Conservation (phyloP, 1,140 invertebrate genomes). For the Battus philenor region DNA sequence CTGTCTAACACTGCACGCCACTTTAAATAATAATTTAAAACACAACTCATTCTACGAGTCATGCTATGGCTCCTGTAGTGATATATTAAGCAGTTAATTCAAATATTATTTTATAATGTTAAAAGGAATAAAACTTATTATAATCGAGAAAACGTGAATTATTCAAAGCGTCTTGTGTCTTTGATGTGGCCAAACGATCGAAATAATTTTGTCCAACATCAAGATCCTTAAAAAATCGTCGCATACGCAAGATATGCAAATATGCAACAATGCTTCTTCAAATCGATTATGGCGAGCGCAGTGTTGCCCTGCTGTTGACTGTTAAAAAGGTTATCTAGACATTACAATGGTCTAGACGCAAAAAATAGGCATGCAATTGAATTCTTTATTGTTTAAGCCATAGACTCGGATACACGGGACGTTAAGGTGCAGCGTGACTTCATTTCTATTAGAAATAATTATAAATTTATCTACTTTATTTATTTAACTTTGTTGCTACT, state of each 20-base stretch:
- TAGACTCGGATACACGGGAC: slow-evolving; percentile 30
- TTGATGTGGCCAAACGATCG: not conserved
- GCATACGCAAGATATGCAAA: slow-evolving; percentile 12
- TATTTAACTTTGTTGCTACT: too few species aligned
- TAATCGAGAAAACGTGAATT: too few species aligned
- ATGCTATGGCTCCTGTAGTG: too few species aligned
- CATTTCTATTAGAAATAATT: too few species aligned
- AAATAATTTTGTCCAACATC: not conserved
- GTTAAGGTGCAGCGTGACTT: slow-evolving; percentile 46
- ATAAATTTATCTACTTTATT: too few species aligned
- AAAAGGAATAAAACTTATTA: too few species aligned
- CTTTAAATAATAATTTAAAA: too few species aligned
- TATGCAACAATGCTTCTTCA: not conserved
- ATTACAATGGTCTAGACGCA: slow-evolving; percentile 26
- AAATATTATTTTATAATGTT: too few species aligned
- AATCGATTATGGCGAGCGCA: slow-evolving; percentile 6
- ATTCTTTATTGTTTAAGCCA: slow-evolving; percentile 39
- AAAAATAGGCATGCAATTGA: slow-evolving; percentile 38
- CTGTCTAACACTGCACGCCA: too few species aligned
- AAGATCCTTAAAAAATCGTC: slow-evolving; percentile 2
- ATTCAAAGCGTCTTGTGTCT: not conserved
- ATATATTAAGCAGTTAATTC: too few species aligned
- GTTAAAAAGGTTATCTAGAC: slow-evolving; percentile 33
- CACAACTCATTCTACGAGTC: too few species aligned
- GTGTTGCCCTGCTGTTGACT: slow-evolving; percentile 20